A percentile compares a stretch with the other conserved stretches of the same genome.
Conservation (phyloP, 2,797 vertebrate genomes). For the Typhlichthys subterraneus region DNA sequence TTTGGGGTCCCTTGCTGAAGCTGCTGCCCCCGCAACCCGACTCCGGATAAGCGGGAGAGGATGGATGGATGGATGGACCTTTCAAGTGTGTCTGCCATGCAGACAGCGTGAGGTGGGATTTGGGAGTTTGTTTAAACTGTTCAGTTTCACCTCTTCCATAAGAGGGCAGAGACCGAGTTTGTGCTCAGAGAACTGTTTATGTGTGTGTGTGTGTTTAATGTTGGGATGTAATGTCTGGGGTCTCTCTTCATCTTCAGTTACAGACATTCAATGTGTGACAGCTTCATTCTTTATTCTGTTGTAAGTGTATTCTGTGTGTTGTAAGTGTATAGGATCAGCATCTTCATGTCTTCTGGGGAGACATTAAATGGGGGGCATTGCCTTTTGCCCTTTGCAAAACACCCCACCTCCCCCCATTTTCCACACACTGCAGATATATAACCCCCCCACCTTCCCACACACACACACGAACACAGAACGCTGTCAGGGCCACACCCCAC, state of each 20-base stretch:
- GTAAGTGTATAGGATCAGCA: slow-evolving; percentile 51
- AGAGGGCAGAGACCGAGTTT: neutral
- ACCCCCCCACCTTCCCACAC: neutral
- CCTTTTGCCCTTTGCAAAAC: no score
- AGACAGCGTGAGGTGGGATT: slow-evolving; percentile 40
- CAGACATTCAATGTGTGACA: slow-evolving; percentile 31
- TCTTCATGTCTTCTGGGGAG: slow-evolving; percentile 30
- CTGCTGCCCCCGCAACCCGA: no score
- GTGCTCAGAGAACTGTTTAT: neutral
- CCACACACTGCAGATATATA: slow-evolving; percentile 15
- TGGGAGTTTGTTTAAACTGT: slow-evolving; percentile 37
- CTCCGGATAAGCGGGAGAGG: no score
- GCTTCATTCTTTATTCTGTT: slow-evolving; percentile 35
- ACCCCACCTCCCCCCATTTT: slow-evolving; percentile 5
- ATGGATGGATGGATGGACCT: neutral
- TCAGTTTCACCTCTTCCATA: slow-evolving; percentile 18
- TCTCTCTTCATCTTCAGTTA: slow-evolving; percentile 1
- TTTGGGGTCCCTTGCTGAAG: no score
- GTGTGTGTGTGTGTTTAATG: slow-evolving; percentile 4
- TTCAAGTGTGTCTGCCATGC: slow-evolving; percentile 13
- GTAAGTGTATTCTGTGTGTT: slow-evolving; percentile 5
- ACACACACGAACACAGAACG: slow-evolving; percentile 10
- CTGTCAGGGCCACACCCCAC: slow-evolving; percentile 30
- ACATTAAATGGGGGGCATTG: slow-evolving; percentile 16
- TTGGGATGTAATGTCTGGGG: neutral